Percentiles rank a stretch among this genome's conserved stretches.
Conservation (phyloP, 2,797 vertebrate species). For the Loris lydekkerianus region DNA sequence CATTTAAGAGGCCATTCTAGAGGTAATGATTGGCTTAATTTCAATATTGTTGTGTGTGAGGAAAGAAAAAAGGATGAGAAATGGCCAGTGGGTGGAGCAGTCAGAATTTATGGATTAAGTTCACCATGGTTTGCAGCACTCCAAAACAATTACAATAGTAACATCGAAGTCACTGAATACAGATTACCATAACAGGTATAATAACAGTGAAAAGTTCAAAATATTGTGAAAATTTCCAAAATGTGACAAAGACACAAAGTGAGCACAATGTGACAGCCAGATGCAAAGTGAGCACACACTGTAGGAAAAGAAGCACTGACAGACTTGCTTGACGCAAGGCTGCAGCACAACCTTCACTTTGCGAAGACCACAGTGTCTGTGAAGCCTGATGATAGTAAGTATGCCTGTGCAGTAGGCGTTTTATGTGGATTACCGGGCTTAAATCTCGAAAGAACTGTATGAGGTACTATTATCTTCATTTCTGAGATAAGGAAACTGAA, state of each 20-base stretch:
- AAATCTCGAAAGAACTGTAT: slow-evolving; percentile 11
- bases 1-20: not conserved
- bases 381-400: not conserved
- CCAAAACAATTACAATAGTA: not conserved
- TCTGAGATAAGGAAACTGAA: slow-evolving; percentile 51
- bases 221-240: not conserved
- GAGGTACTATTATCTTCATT: not conserved
- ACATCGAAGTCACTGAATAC: not conserved
- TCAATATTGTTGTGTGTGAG: not conserved
- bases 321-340: not conserved
- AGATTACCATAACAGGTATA: not conserved
- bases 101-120: not conserved
- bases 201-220: not conserved
- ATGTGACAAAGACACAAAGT: not conserved
- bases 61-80: not conserved
- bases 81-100: not conserved
- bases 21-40: not conserved
- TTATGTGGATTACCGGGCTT: not conserved
- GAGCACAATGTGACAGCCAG: not conserved
- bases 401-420: not conserved
- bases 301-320: not conserved
- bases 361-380: not conserved
- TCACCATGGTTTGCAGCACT: not conserved
- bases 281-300: not conserved
- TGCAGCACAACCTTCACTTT: not conserved